Evolutionary conservation across 2,888 invertebrate genomes (phyloP).

Genomic region (Mythimna loreyi): DNA sequence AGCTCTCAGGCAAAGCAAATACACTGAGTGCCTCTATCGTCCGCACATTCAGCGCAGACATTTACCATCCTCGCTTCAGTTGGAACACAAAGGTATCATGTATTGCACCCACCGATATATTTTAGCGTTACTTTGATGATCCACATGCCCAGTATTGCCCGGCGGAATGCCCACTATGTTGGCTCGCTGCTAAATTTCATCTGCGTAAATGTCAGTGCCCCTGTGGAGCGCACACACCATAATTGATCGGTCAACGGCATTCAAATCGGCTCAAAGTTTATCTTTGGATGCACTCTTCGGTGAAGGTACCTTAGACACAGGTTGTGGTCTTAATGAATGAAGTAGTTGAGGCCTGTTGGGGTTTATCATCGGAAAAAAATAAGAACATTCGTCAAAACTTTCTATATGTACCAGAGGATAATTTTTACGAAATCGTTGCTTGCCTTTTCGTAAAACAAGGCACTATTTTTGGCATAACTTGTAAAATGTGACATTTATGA

Average conservation of each 20-base stretch:
- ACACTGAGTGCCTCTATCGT: constrained; percentile 59
- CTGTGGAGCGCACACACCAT: constrained; percentile 72
- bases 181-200: constrained; percentile 79
- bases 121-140: constrained; percentile 77
- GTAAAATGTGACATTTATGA: too few relatives aligned
- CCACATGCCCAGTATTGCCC: constrained; percentile 61
- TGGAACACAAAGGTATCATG: constrained; percentile 45
- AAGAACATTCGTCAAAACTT: not conserved
- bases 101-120: constrained; percentile 66
- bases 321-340: constrained; percentile 33
- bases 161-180: constrained; percentile 76
- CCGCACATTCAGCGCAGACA: constrained; percentile 49
- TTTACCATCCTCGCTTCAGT: constrained; percentile 46
- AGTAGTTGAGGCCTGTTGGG: not conserved
- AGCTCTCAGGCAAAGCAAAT: constrained; percentile 53
- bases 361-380: not conserved
- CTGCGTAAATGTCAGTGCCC: constrained; percentile 85
- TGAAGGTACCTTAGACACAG: constrained; percentile 60
- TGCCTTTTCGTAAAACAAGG: too few relatives aligned
- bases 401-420: too few relatives aligned
- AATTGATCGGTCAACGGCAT: constrained; percentile 85
- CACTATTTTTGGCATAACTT: too few relatives aligned
- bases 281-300: constrained; percentile 74
- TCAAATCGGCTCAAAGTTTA: constrained; percentile 75
- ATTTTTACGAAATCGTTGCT: not conserved